Evolutionary conservation across 2,797 vertebrate genomes (phyloP).

Genomic region (Phrynocephalus forsythii): DNA sequence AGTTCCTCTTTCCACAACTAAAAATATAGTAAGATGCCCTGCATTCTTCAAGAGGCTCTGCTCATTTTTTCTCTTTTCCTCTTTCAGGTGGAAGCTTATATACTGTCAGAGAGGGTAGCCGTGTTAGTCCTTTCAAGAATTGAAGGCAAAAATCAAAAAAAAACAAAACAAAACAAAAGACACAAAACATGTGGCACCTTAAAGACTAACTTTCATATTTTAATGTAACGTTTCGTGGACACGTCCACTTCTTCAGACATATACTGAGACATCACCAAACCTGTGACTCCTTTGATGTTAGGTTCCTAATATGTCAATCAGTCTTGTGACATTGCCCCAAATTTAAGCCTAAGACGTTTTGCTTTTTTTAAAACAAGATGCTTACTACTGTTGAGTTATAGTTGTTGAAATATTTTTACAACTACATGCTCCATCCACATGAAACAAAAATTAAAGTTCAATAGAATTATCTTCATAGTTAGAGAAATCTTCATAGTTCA

Average conservation of each 20-base stretch:
- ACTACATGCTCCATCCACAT: neutral
- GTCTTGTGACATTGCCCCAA: no score
- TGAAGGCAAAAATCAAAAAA: no score
- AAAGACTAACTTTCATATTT: no score
- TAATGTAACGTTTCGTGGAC: no score
- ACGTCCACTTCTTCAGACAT: neutral
- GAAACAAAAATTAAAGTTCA: neutral
- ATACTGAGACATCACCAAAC: conserved; percentile 39
- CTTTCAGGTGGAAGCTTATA: conserved; percentile 17
- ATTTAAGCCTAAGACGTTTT: no score
- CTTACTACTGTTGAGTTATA: neutral
- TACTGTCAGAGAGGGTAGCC: no score
- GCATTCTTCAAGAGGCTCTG: conserved; percentile 49
- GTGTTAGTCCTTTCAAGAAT: no score
- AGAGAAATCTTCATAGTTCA: neutral
- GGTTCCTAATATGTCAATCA: no score
- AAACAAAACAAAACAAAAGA: no score
- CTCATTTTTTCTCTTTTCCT: conserved; percentile 45
- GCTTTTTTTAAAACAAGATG: neutral
- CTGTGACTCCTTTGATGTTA: neutral
- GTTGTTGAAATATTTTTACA: neutral
- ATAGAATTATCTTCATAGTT: neutral
- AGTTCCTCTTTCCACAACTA: conserved; percentile 51
- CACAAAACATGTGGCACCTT: no score
- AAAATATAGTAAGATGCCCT: conserved; percentile 11